Conservation (phyloP, 2,797 vertebrate genomes). For the Lophius americanus region DNA sequence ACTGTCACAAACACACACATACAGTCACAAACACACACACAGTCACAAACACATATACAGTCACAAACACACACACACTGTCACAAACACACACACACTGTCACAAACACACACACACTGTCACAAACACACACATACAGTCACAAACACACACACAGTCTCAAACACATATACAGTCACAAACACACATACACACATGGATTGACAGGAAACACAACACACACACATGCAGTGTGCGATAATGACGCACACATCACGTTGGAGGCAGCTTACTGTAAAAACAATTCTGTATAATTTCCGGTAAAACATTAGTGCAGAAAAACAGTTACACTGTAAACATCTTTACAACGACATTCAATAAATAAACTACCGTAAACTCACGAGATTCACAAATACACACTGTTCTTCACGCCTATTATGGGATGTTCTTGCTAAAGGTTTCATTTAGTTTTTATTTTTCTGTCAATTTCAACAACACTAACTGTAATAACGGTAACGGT, state of each 20-base stretch:
- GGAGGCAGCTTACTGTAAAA: constrained; percentile 8
- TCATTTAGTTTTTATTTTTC: too few relatives aligned
- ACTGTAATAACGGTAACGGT: too few relatives aligned
- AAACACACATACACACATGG: constrained; percentile 31
- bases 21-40: constrained; percentile 43
- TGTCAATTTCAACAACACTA: too few relatives aligned
- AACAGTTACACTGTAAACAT: too few relatives aligned
- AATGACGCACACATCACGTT: constrained; percentile 36
- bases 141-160: constrained; percentile 18
- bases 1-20: constrained; percentile 15
- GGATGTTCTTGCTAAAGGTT: too few relatives aligned
- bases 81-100: constrained; percentile 23
- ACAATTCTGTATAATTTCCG: too few relatives aligned
- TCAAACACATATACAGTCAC: constrained; percentile 41
- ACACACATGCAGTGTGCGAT: not conserved
- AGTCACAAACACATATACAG: constrained; percentile 41
- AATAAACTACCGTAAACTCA: too few relatives aligned
- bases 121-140: constrained; percentile 31
- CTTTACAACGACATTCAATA: too few relatives aligned
- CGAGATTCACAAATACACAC: too few relatives aligned
- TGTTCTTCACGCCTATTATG: too few relatives aligned
- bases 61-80: not conserved
- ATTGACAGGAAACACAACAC: constrained; percentile 16
- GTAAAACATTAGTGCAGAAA: too few relatives aligned
- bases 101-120: constrained; percentile 44